Percentiles rank a stretch among this genome's conserved stretches.
Evolutionary conservation across 2,113 vertebrate genomes (phyloP).

Genomic region (Anhinga anhinga): DNA sequence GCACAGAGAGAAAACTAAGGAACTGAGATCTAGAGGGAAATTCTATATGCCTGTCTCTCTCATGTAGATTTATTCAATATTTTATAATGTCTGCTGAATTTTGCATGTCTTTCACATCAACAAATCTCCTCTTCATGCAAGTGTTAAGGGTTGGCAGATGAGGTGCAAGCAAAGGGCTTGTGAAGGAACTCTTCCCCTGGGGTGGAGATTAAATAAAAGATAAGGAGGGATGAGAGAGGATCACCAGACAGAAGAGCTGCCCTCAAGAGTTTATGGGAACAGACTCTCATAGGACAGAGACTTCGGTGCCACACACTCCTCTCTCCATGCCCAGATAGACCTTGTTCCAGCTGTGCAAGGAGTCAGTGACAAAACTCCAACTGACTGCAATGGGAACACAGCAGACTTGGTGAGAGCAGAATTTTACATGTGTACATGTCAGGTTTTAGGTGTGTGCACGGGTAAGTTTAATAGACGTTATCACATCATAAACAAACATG

Average conservation of each 20-base stretch:
- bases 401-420: not conserved
- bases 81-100: not conserved
- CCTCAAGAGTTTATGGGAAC: not conserved
- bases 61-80: not conserved
- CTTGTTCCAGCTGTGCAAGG: not conserved
- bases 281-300: not conserved
- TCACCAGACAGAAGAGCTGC: not conserved
- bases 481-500: not conserved
- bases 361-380: not conserved
- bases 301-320: not conserved
- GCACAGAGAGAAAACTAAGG: not conserved
- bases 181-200: not conserved
- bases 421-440: not conserved
- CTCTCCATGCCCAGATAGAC: not conserved
- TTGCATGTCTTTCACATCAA: conserved; percentile 7
- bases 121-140: not conserved
- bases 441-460: not conserved
- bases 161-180: conserved; percentile 35
- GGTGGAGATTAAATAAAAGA: conserved; percentile 19
- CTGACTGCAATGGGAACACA: not conserved
- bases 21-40: not conserved
- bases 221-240: not conserved
- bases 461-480: not conserved
- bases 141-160: not conserved
- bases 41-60: not conserved